phyloP scores from a whole-genome alignment of 2,888 invertebrate species.

The Pteria penguin region DNA sequence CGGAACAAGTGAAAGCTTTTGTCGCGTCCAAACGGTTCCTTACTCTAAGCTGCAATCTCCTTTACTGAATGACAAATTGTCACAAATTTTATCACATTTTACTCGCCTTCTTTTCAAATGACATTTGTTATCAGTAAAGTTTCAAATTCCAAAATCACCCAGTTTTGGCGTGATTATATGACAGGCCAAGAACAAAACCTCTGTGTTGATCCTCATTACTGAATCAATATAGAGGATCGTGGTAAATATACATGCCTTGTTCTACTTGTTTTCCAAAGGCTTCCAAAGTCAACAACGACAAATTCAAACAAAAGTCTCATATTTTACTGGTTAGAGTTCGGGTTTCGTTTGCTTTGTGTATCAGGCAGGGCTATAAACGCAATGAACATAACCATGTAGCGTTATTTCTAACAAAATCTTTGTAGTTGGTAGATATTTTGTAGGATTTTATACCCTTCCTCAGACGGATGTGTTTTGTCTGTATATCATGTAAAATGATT shows the following conservation, averaged over 20 bases:
- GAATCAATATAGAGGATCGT: constrained; percentile 59
- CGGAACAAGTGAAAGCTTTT: constrained; percentile 21
- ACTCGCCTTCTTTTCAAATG: constrained; percentile 6
- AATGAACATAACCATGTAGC: constrained; percentile 7
- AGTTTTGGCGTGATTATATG: constrained; percentile 5
- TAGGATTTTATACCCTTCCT: too few species aligned
- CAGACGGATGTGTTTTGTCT: too few species aligned
- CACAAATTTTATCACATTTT: constrained; percentile 34
- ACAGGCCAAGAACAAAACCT: neutral
- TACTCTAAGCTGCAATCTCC: constrained; percentile 12
- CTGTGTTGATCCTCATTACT: constrained; percentile 41
- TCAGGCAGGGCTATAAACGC: constrained; percentile 25
- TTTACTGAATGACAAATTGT: constrained; percentile 29
- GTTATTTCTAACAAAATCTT: neutral
- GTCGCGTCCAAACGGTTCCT: constrained; percentile 12
- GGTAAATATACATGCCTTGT: constrained; percentile 63
- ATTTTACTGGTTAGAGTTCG: constrained; percentile 62
- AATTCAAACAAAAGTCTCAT: constrained; percentile 69
- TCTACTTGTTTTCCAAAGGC: constrained; percentile 65
- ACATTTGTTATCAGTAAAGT: constrained; percentile 21
- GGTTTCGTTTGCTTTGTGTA: constrained; percentile 55
- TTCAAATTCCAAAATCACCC: constrained; percentile 24
- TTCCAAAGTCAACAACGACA: constrained; percentile 63
- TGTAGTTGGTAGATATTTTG: too few species aligned
- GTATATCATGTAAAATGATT: too few species aligned